Percentiles rank a stretch among this genome's conserved stretches.
These are phyloP conservation scores for Pyrrhia umbra DNA, from an alignment of 2,888 invertebrate genomes.

Conservation along the genomic window DNA sequence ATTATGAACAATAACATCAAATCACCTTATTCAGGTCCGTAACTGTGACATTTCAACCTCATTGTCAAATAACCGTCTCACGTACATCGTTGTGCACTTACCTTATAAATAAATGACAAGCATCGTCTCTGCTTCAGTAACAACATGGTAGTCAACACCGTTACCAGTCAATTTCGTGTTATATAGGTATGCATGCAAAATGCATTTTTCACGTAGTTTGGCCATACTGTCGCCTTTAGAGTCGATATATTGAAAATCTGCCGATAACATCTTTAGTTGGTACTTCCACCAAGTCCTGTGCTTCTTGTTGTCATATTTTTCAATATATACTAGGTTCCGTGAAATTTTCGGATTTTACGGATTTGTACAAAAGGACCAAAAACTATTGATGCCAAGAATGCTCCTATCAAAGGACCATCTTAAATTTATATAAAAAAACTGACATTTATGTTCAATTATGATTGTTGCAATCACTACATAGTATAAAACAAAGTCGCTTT, in stretches of 20 bases:
- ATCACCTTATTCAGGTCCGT: conserved; percentile 7
- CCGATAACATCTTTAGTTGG: conserved; percentile 11
- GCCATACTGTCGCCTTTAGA: neutral
- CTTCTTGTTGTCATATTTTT: conserved; percentile 16
- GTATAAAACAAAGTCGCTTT: neutral
- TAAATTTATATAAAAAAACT: neutral
- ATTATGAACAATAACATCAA: neutral
- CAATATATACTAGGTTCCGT: neutral
- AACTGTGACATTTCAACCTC: conserved; percentile 24
- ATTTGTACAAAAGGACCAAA: neutral
- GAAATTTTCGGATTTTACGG: neutral
- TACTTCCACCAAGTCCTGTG: neutral
- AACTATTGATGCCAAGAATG: neutral
- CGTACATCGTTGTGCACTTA: conserved; percentile 51
- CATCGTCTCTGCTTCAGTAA: conserved; percentile 27
- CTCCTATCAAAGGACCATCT: neutral
- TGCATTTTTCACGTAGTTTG: conserved; percentile 34
- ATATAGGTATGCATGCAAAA: conserved; percentile 58
- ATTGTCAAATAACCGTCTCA: conserved; percentile 14
- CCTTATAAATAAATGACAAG: conserved; percentile 39
- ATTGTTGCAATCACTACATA: neutral
- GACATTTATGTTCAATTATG: too few relatives aligned
- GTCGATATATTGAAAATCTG: conserved; percentile 25
- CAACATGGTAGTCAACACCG: conserved; percentile 52
- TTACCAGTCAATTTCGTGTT: conserved; percentile 60